Evolutionary conservation across 2,113 vertebrate genomes (phyloP).

Genomic region (Puffinus mauretanicus): DNA sequence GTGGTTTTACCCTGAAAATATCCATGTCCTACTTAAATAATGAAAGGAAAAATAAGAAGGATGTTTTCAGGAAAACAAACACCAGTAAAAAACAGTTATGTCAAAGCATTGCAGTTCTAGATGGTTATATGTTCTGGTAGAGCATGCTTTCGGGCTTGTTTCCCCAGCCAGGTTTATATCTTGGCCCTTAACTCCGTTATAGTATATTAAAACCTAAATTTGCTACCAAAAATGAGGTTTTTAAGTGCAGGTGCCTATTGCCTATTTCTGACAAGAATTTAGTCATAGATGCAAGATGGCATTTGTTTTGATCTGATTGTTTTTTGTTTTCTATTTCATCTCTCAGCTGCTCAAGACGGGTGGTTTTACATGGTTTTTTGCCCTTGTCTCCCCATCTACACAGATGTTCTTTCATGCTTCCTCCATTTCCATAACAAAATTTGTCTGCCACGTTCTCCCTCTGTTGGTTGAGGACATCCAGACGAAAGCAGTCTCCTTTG

Average conservation of each 20-base stretch:
- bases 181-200: not conserved
- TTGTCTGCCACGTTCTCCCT: not conserved
- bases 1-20: not conserved
- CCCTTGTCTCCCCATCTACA: not conserved
- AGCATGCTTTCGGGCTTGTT: not conserved
- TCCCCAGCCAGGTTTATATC: not conserved
- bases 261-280: not conserved
- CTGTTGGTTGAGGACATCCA: not conserved
- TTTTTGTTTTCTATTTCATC: not conserved
- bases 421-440: not conserved
- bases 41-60: not conserved
- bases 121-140: not conserved
- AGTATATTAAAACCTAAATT: not conserved
- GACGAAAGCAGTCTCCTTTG: not conserved
- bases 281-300: not conserved
- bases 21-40: not conserved
- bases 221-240: not conserved
- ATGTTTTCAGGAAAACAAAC: not conserved
- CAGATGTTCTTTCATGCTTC: not conserved
- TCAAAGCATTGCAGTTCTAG: not conserved
- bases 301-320: not conserved
- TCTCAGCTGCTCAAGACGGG: not conserved
- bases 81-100: not conserved
- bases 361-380: fast-evolving
- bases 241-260: not conserved